phyloP scores from a whole-genome alignment of 1,140 invertebrate genomes.

The Latrodectus geometricus region DNA sequence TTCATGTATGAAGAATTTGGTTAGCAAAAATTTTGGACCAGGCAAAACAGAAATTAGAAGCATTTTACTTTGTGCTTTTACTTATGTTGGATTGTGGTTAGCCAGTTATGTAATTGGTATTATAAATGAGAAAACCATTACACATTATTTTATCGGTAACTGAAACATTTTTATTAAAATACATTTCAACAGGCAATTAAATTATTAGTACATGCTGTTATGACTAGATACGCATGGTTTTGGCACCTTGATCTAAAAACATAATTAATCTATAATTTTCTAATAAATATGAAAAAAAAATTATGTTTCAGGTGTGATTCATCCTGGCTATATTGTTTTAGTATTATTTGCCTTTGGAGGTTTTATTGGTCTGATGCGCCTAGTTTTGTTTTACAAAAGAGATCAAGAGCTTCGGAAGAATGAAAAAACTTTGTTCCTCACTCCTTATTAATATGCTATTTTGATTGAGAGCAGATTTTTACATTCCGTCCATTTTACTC shows the following conservation, averaged over 20 bases:
- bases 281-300: not conserved
- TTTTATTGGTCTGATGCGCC: conserved; percentile 9
- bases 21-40: too few relatives aligned
- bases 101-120: too few relatives aligned
- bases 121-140: too few relatives aligned
- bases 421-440: conserved; percentile 28
- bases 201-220: not conserved
- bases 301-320: conserved; percentile 19
- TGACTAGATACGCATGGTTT: too few relatives aligned
- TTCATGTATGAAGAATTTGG: too few relatives aligned
- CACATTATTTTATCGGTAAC: too few relatives aligned
- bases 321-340: conserved; percentile 15
- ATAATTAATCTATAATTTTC: not conserved
- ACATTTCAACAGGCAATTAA: not conserved
- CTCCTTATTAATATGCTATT: not conserved
- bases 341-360: conserved; percentile 22
- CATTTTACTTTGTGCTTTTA: too few relatives aligned
- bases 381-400: conserved; percentile 21
- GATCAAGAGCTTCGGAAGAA: conserved; percentile 1
- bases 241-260: not conserved
- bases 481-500: too few relatives aligned
- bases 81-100: too few relatives aligned
- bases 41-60: too few relatives aligned
- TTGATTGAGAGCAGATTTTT: too few relatives aligned
- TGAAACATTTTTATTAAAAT: not conserved